Evolutionary conservation across 2,888 invertebrate genomes (phyloP).

Genomic region (Monochamus alternatus): DNA sequence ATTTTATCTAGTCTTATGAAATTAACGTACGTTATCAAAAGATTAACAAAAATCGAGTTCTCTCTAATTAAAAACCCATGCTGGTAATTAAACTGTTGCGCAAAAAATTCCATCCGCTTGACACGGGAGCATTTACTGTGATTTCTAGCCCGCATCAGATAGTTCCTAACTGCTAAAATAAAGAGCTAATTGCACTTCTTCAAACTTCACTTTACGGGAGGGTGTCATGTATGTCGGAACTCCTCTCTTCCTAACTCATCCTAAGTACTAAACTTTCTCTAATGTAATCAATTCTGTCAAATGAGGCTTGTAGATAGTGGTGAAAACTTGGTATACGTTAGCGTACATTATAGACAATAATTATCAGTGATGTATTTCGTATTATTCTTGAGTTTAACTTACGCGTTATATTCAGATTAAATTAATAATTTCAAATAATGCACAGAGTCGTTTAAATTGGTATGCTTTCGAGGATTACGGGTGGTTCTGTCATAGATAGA

Average conservation of each 20-base stretch:
- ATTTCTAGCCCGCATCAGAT: constrained; percentile 32
- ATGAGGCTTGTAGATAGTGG: background rate
- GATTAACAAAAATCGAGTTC: background rate
- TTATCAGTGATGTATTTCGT: no score
- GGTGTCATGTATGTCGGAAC: constrained; percentile 32
- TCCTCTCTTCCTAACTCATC: constrained; percentile 33
- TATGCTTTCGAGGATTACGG: no score
- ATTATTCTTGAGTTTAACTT: no score
- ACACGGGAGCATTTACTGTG: constrained; percentile 17
- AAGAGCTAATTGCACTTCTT: constrained; percentile 37
- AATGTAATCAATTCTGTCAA: constrained; percentile 45
- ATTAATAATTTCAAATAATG: no score
- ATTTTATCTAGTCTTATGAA: background rate
- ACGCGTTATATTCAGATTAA: no score
- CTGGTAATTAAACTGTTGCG: constrained; percentile 28
- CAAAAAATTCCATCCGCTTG: constrained; percentile 18
- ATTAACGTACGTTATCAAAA: no score
- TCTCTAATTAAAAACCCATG: constrained; percentile 18
- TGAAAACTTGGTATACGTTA: no score
- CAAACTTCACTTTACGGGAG: constrained; percentile 32
- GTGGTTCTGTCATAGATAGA: no score
- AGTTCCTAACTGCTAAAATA: constrained; percentile 29
- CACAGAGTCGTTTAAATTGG: no score
- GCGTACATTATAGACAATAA: no score
- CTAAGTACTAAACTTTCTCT: constrained; percentile 43